phyloP scores from a whole-genome alignment of 37 sponge, comb jelly and placozoan genomes.

The Ianthella basta region DNA sequence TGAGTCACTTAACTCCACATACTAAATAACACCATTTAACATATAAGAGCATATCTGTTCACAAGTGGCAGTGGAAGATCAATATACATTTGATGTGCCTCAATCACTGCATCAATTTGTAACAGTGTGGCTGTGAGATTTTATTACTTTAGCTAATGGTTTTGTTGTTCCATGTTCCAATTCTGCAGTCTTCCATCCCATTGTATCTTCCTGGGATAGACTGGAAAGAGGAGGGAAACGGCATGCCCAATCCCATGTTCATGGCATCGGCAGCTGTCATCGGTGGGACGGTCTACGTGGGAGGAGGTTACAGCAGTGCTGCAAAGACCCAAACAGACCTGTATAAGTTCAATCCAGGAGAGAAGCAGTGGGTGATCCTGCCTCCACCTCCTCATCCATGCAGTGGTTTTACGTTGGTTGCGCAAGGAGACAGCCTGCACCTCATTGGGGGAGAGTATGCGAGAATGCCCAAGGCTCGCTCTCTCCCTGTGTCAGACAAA shows the following conservation, averaged over 20 bases:
- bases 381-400: neutral
- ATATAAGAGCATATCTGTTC: too few relatives aligned
- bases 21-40: too few relatives aligned
- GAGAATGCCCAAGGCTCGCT: neutral
- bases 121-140: too few relatives aligned
- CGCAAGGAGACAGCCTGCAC: neutral
- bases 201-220: too few relatives aligned
- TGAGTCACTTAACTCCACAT: too few relatives aligned
- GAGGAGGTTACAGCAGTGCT: slow-evolving; percentile 14
- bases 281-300: neutral
- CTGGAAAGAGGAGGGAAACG: too few relatives aligned
- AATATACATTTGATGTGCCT: too few relatives aligned
- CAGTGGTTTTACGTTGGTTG: neutral
- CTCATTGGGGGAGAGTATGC: slow-evolving; percentile 15
- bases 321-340: neutral
- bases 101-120: too few relatives aligned
- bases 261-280: slow-evolving; percentile 17
- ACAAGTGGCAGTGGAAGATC: too few relatives aligned
- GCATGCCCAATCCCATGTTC: neutral
- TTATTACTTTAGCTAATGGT: too few relatives aligned
- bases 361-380: neutral
- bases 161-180: too few relatives aligned
- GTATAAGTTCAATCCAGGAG: slow-evolving; percentile 3
- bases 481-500: slow-evolving; percentile 23
- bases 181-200: too few relatives aligned